Conservation (phyloP, 1,140 invertebrate genomes). For the Geopemphigus sp. region DNA sequence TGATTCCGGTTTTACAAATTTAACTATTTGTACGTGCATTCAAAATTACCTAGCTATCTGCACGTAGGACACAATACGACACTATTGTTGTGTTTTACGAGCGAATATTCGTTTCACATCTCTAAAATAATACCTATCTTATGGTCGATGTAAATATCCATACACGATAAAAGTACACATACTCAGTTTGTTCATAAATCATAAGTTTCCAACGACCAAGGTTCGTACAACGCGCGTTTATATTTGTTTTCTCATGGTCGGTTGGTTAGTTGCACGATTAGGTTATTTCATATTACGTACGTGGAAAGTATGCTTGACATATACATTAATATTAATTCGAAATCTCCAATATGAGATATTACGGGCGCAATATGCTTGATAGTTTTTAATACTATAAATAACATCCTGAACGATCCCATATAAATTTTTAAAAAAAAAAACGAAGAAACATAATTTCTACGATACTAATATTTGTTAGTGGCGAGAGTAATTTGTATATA, state of each 20-base stretch:
- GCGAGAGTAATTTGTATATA: constrained; percentile 13
- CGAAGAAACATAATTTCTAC: constrained; percentile 10
- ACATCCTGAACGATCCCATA: background rate
- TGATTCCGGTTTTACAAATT: constrained; percentile 18
- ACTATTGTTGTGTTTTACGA: too few relatives aligned
- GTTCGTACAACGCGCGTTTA: background rate
- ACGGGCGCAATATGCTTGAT: background rate
- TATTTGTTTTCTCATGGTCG: background rate
- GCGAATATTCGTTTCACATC: background rate
- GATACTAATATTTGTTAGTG: background rate
- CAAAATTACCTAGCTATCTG: background rate
- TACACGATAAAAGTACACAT: background rate
- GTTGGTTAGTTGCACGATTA: background rate
- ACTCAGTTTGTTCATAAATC: background rate
- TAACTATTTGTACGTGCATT: background rate
- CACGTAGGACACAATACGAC: too few relatives aligned
- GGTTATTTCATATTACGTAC: background rate
- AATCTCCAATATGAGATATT: background rate
- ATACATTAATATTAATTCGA: background rate
- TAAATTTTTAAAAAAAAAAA: background rate
- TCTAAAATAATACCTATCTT: background rate
- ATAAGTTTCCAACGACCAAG: background rate
- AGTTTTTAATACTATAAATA: constrained; percentile 4
- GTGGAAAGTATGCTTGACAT: background rate
- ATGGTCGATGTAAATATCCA: background rate